These are phyloP conservation scores for Bombus superbus DNA, from an alignment of 1,140 invertebrate genomes.

Conservation along the genomic window DNA sequence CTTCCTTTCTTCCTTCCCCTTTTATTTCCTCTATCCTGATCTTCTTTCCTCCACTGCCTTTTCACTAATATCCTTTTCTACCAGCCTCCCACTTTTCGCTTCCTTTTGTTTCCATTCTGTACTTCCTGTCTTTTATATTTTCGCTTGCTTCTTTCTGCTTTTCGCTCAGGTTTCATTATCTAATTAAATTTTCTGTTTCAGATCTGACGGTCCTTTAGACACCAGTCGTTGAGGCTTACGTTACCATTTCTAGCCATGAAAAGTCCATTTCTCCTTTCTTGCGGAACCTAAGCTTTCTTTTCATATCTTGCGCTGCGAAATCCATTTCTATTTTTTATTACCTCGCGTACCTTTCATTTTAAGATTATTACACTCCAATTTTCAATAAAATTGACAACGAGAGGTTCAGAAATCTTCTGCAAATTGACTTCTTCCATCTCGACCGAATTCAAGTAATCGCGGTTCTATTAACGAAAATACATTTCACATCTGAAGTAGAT, in stretches of 20 bases:
- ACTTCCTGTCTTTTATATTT: slow-evolving; percentile 1
- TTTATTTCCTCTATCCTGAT: background rate
- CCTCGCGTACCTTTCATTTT: background rate
- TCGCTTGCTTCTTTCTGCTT: background rate
- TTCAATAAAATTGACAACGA: background rate
- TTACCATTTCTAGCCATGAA: slow-evolving; percentile 6
- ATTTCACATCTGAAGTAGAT: background rate
- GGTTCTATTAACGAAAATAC: background rate
- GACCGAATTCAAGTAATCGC: background rate
- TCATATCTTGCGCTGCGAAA: background rate
- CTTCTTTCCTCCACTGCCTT: background rate
- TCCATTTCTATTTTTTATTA: background rate
- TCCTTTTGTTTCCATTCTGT: slow-evolving; percentile 1
- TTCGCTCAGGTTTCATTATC: slow-evolving; percentile 24
- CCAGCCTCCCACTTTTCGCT: background rate
- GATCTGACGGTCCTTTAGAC: slow-evolving; percentile 16
- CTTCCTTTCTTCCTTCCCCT: background rate
- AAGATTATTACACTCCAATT: too few species aligned
- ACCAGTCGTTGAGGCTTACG: background rate
- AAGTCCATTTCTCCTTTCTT: background rate
- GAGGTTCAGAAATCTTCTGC: background rate
- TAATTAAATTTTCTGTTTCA: slow-evolving; percentile 37
- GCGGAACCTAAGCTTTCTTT: background rate
- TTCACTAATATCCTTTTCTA: background rate
- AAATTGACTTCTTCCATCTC: background rate